Evolutionary conservation across 2,888 invertebrate species (phyloP), one percentile per base, ranked within the genome.

Genomic region (Autographa pulchrina): DNA sequence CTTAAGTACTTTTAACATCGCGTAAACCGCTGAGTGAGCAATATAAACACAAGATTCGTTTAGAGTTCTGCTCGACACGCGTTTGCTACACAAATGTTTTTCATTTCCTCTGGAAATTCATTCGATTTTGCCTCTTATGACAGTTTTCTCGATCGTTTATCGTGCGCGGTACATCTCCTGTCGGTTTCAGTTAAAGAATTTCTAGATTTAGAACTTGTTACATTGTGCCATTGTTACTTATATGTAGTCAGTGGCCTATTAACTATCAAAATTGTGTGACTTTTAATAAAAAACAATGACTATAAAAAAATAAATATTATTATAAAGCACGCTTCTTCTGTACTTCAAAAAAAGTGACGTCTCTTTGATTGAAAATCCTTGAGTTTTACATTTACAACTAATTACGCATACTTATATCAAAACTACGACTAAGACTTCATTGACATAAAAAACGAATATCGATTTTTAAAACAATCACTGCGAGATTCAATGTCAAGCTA

Each of bases 401-500:
- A 48, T 9, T 6, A 18, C 13, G 16, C 43, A 52, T 2, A 41
- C n/a, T 3, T 9, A 58, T 69, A 5, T 41, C 11, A 18, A 62
- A 80, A 62, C 25, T 58, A 54, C 16, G 13, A 25, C 25, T 25
- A 75, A 54, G 13, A 64, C 35, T 54, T 48, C 64, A 58, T 66
- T 62, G 14, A 56, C 60, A 58, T 20, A 61, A 68, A 70, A 81
- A 82, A 71, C 77, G 84, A 68, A 75, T 88, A 90, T 89, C 85
- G 88, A 90, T 91, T 91, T 89, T 82, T 84, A 78, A 84, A 86
- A 86, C 78, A 79, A 72, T 77, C 80, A 68, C 66, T 73, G 77
- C 52, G 62, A 73, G 80, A 84, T 88, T 88, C 90, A 90, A 91
- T 89, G 89, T 89, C 89, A 90, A 87, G 82, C 84, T 72, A 70